phyloP scores from a whole-genome alignment of 1,140 invertebrate genomes.

The Oryzaephilus surinamensis region DNA sequence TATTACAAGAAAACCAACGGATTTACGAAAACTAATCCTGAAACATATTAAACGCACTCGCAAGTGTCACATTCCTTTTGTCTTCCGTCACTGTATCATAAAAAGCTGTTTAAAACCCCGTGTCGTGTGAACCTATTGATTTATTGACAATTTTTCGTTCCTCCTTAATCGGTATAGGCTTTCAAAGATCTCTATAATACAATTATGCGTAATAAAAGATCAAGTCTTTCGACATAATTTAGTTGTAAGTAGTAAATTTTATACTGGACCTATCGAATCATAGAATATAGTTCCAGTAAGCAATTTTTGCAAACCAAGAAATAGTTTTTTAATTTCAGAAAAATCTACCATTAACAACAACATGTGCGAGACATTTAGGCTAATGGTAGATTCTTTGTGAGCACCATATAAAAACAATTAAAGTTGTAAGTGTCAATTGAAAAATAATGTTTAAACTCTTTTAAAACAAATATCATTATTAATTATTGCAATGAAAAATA shows the following conservation, averaged over 20 bases:
- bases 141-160: constrained; percentile 11
- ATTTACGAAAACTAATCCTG: too few relatives aligned
- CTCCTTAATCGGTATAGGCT: too few relatives aligned
- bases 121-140: constrained; percentile 1
- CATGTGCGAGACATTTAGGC: too few relatives aligned
- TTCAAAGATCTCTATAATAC: constrained; percentile 35
- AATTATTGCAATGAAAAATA: constrained; percentile 16
- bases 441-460: constrained; percentile 16
- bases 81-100: constrained; percentile 12
- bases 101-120: constrained; percentile 7
- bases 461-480: too few relatives aligned
- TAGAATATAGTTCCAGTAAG: constrained; percentile 16
- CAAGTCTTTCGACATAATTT: constrained; percentile 31
- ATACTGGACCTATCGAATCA: constrained; percentile 26
- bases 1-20: too few relatives aligned
- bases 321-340: constrained; percentile 7
- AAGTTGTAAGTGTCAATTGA: constrained; percentile 25
- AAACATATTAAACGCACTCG: too few relatives aligned
- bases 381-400: too few relatives aligned
- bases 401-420: constrained; percentile 14
- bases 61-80: constrained; percentile 8
- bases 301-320: neutral
- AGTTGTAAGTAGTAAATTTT: constrained; percentile 32
- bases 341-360: constrained; percentile 13
- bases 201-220: constrained; percentile 11